Base-by-base conservation (phyloP, 1,140 invertebrate genomes). In the Coenobita brevimanus region DNA sequence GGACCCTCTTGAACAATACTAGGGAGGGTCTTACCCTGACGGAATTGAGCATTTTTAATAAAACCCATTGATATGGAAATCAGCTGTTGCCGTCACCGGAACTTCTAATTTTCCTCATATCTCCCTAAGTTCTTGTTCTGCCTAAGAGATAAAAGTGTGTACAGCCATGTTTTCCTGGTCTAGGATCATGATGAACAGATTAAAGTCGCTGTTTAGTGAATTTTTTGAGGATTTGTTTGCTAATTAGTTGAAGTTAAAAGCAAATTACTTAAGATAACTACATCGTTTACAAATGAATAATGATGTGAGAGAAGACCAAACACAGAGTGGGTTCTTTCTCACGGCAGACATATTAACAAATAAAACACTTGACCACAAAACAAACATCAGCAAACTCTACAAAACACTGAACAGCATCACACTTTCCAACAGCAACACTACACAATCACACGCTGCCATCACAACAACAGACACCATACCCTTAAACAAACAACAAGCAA, bases 81-180 rank as follows among this genome's bases (percentile, higher is more conserved):
- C n/a, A 57, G 54, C n/a, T 57, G n/a, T 10, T n/a, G 54, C 54
- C 13, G 13, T 57, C n/a, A 57, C n/a, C 54, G 13, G n/a, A 57
- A 57, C 54, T 57, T 57, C 54, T 57, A 30, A 6, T 64, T 3
- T 64, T 21, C n/a, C 62, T 3, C 21, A 64, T 6, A 21, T 21
- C 62, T 64, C 62, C 33, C 6, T 64, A 64, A 64, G 62, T 6
- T 64, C 62, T 64, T 64, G 62, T 64, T 30, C n/a, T 64, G 33
- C 33, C 62, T 64, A 24, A 6, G 21, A 64, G 3, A 64, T 24
- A 64, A 6, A 64, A 3, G 62, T 64, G 62, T 64, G n/a, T 21
- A 64, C 33, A 64, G 4, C 62, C 62, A 64, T 64, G 62, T 64
- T 64, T 6, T 64, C 62, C 6, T 64, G 62, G 21, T 64, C 21